Evolutionary conservation across 2,797 vertebrate species (phyloP).

Genomic region (Liparis tanakae): DNA sequence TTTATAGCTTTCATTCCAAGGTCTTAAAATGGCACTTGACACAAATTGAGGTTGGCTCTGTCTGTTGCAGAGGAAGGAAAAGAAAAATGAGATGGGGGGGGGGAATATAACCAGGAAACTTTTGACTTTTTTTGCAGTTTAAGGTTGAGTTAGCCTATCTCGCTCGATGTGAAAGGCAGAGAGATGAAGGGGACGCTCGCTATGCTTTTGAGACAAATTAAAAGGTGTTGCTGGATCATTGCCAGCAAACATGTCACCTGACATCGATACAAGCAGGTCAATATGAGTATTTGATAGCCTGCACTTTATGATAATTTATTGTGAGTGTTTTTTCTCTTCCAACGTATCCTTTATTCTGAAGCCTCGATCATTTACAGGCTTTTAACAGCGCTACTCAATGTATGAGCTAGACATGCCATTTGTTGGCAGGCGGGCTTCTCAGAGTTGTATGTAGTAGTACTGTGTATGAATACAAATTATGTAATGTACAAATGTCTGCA

Average conservation of each 20-base stretch:
- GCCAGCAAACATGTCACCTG: background rate
- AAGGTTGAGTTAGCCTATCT: conserved; percentile 80
- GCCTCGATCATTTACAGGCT: background rate
- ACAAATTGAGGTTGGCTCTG: conserved; percentile 98
- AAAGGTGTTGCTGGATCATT: background rate
- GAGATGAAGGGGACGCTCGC: background rate
- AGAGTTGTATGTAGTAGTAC: background rate
- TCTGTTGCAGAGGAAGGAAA: conserved; percentile 56
- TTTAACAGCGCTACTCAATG: background rate
- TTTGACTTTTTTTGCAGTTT: conserved; percentile 90
- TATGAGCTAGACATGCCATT: background rate
- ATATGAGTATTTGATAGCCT: background rate
- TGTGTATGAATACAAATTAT: background rate
- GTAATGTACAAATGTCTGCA: background rate
- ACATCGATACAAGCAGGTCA: background rate
- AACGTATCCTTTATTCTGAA: background rate
- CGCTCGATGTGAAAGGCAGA: background rate
- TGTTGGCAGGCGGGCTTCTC: background rate
- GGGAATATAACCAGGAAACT: conserved; percentile 58
- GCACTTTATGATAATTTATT: background rate
- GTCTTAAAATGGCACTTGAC: conserved; percentile 97
- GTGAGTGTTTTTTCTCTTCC: background rate
- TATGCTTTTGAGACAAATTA: background rate
- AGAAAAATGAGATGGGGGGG: conserved; percentile 62
- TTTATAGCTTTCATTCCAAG: conserved; percentile 98